Percentiles rank a stretch among this genome's conserved stretches.
Evolutionary conservation across 2,888 invertebrate genomes (phyloP).

Genomic region (Mycalesis mineus): DNA sequence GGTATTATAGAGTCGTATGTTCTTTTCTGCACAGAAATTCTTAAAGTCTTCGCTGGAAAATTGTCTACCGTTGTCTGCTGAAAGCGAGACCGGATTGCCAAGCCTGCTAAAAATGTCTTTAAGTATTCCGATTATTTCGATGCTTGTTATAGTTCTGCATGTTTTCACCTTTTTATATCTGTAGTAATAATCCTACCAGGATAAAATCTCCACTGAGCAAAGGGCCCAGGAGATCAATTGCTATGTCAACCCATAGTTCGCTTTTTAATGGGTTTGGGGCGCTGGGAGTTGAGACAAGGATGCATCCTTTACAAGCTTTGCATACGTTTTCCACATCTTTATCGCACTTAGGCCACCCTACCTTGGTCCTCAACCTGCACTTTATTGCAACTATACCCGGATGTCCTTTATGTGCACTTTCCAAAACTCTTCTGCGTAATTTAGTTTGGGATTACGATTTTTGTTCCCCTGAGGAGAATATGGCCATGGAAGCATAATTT

Average conservation of each 20-base stretch:
- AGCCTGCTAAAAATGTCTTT: neutral
- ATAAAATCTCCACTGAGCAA: no score
- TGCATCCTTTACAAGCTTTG: neutral
- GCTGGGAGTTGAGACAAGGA: neutral
- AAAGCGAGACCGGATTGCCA: neutral
- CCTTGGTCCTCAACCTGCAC: neutral
- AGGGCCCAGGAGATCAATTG: no score
- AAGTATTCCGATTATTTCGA: neutral
- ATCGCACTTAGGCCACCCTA: neutral
- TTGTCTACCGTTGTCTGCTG: neutral
- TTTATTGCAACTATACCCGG: neutral
- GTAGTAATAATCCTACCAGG: no score
- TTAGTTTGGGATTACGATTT: no score
- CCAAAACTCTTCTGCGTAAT: neutral
- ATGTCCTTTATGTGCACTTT: neutral
- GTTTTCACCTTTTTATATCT: no score
- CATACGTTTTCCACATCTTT: neutral
- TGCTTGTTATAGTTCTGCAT: no score
- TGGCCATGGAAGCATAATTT: neutral
- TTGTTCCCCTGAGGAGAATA: neutral
- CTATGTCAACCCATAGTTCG: no score
- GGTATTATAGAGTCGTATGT: neutral
- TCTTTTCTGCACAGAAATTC: neutral
- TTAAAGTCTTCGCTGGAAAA: neutral
- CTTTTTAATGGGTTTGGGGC: neutral